Evolutionary conservation across 2,888 invertebrate species (phyloP), one percentile per base, ranked within the genome.

Genomic region (Ormyrus rosae): DNA sequence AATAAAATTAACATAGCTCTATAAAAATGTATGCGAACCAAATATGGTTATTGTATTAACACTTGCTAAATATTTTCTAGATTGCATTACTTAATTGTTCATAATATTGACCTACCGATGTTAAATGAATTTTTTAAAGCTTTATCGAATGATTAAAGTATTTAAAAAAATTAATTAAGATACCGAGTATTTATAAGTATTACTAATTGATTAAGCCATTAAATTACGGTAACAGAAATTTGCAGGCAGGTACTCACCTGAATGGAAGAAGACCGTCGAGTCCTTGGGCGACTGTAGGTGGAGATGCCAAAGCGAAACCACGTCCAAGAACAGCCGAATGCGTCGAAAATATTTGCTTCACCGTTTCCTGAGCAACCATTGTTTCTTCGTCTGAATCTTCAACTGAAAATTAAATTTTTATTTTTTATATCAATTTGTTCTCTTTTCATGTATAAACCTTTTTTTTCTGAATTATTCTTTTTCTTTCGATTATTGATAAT

Each of bases 271-370:
- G 95, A 9, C 97, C 98, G 88, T 98, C 97, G 81, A 98, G 92
- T 61, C 98, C 96, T 92, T 98, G 97, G 86, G 95, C 95, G 71
- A 99, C 95, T 13, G 96, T 95, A 0, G 98, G 96, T 0, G 96
- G 95, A 81, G 96, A 95, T 58, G 96, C 95, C 11, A 99, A 92
- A 10, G 98, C 97, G 85, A 99, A 94, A 34, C 99, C 98, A 87
- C 97, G 96, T 9, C 96, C 95, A 11, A 99, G 93, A 64, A 99
- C 92, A 6, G 94, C 91, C 34, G 96, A 94, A 91, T 97, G 96
- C 81, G 92, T 92, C 76, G 92, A 91, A 87, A 93, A 91, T 82
- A 90, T 89, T 83, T 87, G 86, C 83, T 89, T 89, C 19, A 90
- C 90, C 8, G 89, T 89, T 84, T 95, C 94, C 91, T 96, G 96